phyloP scores from a whole-genome alignment of 2,113 vertebrate species.

The Platysternon megacephalum region DNA sequence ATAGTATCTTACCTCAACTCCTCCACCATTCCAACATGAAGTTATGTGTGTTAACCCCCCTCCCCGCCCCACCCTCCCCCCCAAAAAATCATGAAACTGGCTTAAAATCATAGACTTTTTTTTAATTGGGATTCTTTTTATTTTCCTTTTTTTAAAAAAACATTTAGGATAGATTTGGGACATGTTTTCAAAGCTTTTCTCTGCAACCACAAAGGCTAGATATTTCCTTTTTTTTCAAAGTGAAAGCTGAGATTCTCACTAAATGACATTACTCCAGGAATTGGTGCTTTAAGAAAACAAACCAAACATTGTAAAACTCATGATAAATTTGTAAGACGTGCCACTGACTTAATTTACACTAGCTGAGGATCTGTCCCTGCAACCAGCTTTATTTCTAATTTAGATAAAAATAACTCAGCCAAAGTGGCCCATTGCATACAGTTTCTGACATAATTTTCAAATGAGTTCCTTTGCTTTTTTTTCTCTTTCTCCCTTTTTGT shows the following conservation, averaged over 20 bases:
- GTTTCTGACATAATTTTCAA: not conserved
- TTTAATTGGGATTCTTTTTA: not conserved
- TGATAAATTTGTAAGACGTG: not conserved
- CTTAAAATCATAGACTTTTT: not conserved
- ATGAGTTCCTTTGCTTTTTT: not conserved
- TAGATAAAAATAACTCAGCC: not conserved
- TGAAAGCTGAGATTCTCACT: not conserved
- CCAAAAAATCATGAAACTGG: not conserved
- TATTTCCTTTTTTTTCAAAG: not conserved
- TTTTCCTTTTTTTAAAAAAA: not conserved
- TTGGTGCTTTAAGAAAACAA: not conserved
- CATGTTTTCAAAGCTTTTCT: not conserved
- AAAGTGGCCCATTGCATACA: not conserved
- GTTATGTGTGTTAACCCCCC: not conserved
- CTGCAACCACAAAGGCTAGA: not conserved
- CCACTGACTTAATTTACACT: not conserved
- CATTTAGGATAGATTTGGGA: not conserved
- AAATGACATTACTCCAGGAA: not conserved
- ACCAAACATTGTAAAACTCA: not conserved
- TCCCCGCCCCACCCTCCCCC: too few relatives aligned
- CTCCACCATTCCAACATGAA: not conserved
- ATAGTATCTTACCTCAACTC: too few relatives aligned
- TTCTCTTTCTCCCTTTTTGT: not conserved
- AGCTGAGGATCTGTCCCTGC: slow-evolving; percentile 1
- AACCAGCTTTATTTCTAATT: not conserved